Base-by-base conservation (phyloP, 2,113 vertebrate species). In the Puntigrus tetrazona region DNA sequence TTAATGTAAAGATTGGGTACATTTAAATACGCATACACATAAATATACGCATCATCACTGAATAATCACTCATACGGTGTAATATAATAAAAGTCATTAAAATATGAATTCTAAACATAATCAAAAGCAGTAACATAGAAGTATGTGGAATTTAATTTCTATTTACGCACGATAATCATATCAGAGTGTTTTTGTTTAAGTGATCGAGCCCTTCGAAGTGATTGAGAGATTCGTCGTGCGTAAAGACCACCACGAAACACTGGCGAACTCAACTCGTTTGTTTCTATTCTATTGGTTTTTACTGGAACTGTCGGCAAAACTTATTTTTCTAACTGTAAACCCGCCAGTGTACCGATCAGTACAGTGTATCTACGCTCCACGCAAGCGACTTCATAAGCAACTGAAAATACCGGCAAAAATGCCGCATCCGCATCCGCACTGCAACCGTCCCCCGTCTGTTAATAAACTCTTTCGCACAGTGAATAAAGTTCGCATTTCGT, bases 341-440 rank as follows among this genome's bases (percentile, higher is more conserved):
- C 9, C 34, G 18, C n/a, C 13, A 9, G 20, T 18, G 27, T 11
- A 43, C 2, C 1, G 13, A 3, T 61, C 47, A 57, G 52, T 18
- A 43, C 11, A 61, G 55, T 43, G 38, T 4, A 41, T 29, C 11
- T 22, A 47, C 75, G 34, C 18, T 34, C 36, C 7, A 77, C 27
- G 36, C 9, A 69, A 2, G 7, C 16, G 63, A 34, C 31, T 67
- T 67, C 31, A 36, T 1, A 36, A 73, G 38, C 45, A 16, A 18
- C 70, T 22, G 69, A 57, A 41, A 43, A 63, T 8, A 2, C 67
- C 22, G 47, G 70, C 34, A 59, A 6, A 82, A 36, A 25, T 57
- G 47, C 69, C 69, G 81, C 81, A 83, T 83, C 69, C 69, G 81
- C 81, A 83, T 83, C 70, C 81, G 52, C 38, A 57, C n/a, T 41